phyloP scores from a whole-genome alignment of 2,888 invertebrate genomes.

The Cepaea hortensis region DNA sequence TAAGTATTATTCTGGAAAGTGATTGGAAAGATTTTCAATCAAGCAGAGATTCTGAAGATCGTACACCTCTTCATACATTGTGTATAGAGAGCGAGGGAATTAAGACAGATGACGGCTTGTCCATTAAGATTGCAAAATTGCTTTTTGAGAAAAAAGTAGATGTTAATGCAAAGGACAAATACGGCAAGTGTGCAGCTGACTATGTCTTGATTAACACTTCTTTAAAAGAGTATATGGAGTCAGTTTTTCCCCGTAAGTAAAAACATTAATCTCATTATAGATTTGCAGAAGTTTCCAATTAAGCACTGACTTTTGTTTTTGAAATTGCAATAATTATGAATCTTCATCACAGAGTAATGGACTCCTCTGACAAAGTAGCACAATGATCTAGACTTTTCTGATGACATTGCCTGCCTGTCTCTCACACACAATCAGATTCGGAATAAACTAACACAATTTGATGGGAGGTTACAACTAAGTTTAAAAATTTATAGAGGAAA shows the following conservation, averaged over 20 bases:
- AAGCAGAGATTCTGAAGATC: conserved; percentile 32
- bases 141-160: conserved; percentile 57
- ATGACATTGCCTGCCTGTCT: too few species aligned
- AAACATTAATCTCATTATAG: neutral
- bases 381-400: too few species aligned
- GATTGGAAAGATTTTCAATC: neutral
- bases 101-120: neutral
- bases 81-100: conserved; percentile 41
- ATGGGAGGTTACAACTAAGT: too few species aligned
- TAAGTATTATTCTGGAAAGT: conserved; percentile 12
- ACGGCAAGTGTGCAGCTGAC: conserved; percentile 54
- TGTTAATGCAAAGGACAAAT: conserved; percentile 47
- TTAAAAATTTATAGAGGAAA: too few species aligned
- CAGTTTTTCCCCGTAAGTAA: neutral
- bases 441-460: too few species aligned
- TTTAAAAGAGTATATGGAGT: neutral
- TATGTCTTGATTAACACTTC: conserved; percentile 52
- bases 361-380: too few species aligned
- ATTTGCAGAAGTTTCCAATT: neutral
- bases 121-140: conserved; percentile 36
- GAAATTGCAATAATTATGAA: too few species aligned
- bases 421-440: too few species aligned
- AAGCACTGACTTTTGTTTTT: too few species aligned
- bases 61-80: conserved; percentile 45
- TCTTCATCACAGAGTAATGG: too few species aligned